Evolutionary conservation across 2,888 invertebrate species (phyloP).

Genomic region (Dicyrtomina minuta): DNA sequence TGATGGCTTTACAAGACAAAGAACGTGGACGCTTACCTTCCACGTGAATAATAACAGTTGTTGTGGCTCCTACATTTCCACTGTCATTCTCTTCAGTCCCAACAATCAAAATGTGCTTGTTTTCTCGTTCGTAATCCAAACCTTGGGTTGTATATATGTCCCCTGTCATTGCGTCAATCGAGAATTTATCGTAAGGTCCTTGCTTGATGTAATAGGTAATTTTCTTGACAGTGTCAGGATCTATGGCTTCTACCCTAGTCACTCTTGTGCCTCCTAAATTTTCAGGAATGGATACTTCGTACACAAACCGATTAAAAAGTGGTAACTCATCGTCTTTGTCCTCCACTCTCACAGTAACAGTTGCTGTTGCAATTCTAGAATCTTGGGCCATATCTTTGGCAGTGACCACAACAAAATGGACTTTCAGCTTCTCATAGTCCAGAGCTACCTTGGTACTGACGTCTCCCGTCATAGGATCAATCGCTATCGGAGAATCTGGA

Average conservation of each 20-base stretch:
- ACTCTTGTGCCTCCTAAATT: slow-evolving; percentile 77
- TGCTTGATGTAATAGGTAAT: slow-evolving; percentile 81
- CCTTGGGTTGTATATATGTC: slow-evolving; percentile 71
- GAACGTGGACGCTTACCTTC: too few species aligned
- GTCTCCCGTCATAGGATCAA: slow-evolving; percentile 77
- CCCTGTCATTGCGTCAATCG: slow-evolving; percentile 78
- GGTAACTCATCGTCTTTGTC: slow-evolving; percentile 84
- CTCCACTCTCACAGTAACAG: slow-evolving; percentile 75
- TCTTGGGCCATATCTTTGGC: slow-evolving; percentile 85
- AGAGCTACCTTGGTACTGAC: slow-evolving; percentile 68
- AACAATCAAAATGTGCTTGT: slow-evolving; percentile 71
- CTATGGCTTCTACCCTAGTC: slow-evolving; percentile 76
- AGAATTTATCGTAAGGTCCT: slow-evolving; percentile 78
- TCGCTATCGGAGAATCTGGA: slow-evolving; percentile 72
- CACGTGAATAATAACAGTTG: slow-evolving; percentile 72
- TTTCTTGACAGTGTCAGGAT: slow-evolving; percentile 72
- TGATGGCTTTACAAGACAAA: too few species aligned
- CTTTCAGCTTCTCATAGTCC: slow-evolving; percentile 80
- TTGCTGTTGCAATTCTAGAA: slow-evolving; percentile 80
- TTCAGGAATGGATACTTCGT: slow-evolving; percentile 80
- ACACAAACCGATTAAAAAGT: slow-evolving; percentile 69
- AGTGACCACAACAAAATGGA: slow-evolving; percentile 72
- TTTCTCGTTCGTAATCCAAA: slow-evolving; percentile 75
- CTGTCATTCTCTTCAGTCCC: slow-evolving; percentile 81
- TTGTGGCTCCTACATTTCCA: slow-evolving; percentile 69